Evolutionary conservation across 2,113 vertebrate species (phyloP).

Genomic region (Nibea coibor): DNA sequence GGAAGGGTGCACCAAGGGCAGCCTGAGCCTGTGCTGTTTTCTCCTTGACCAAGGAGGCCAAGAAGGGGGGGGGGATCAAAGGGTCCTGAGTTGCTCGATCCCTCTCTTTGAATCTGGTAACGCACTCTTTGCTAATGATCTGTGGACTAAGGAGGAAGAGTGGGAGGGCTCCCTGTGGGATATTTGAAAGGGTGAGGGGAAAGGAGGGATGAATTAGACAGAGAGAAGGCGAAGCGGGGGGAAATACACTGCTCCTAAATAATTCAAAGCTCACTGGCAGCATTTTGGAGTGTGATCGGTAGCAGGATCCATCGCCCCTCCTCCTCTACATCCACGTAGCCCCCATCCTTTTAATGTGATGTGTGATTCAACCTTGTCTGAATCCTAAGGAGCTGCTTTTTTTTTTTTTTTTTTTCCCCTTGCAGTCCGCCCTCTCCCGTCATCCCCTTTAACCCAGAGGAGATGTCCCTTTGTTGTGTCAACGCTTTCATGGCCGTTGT

Average conservation of each 20-base stretch:
- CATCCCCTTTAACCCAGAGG: conserved; percentile 63
- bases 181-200: conserved; percentile 60
- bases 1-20: conserved; percentile 17
- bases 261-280: conserved; percentile 71
- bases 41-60: conserved; percentile 70
- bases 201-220: conserved; percentile 62
- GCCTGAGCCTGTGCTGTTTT: conserved; percentile 50
- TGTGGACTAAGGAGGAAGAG: conserved; percentile 67
- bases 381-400: conserved; percentile 64
- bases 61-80: conserved; percentile 75
- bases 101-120: conserved; percentile 75
- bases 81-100: conserved; percentile 46
- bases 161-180: conserved; percentile 59
- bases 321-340: conserved; percentile 5
- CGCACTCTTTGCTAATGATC: conserved; percentile 77
- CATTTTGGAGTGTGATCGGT: conserved; percentile 51
- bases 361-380: conserved; percentile 61
- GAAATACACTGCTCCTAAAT: conserved; percentile 73
- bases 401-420: neutral
- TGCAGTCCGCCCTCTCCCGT: conserved; percentile 44
- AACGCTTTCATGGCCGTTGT: conserved; percentile 63
- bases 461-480: conserved; percentile 70
- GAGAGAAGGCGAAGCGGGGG: conserved; percentile 57
- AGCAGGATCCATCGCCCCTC: conserved; percentile 35
- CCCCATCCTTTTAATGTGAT: conserved; percentile 56